Conservation (phyloP, 2,888 invertebrate species). For the Lochmaea crataegi region DNA sequence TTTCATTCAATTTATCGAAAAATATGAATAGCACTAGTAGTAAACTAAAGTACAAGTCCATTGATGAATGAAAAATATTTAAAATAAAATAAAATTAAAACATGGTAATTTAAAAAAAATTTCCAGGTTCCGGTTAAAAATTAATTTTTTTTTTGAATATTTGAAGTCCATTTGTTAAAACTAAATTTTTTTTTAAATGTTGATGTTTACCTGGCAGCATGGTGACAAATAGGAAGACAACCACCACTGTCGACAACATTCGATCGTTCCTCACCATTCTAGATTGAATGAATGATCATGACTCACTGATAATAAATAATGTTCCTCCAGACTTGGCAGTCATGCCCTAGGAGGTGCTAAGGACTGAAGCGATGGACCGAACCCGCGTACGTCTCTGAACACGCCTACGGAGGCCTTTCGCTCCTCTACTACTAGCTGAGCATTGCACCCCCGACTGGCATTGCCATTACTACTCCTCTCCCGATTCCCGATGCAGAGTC, state of each 20-base stretch:
- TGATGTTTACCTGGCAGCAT: constrained; percentile 63
- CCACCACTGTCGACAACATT: constrained; percentile 62
- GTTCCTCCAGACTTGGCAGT: constrained; percentile 63
- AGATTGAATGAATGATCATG: constrained; percentile 60
- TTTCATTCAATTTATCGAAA: too few relatives aligned
- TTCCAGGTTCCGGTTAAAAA: too few relatives aligned
- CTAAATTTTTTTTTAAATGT: too few relatives aligned
- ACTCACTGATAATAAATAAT: constrained; percentile 52
- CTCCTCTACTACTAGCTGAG: constrained; percentile 60
- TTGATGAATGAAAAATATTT: background rate
- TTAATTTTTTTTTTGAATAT: too few relatives aligned
- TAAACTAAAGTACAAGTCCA: too few relatives aligned
- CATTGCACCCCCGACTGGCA: constrained; percentile 58
- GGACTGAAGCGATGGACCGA: constrained; percentile 46
- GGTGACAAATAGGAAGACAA: constrained; percentile 62
- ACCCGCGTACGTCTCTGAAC: constrained; percentile 42
- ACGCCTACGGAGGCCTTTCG: constrained; percentile 48
- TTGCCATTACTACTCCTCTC: constrained; percentile 50
- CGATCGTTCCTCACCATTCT: constrained; percentile 62
- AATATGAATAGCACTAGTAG: too few relatives aligned
- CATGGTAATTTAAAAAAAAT: too few relatives aligned
- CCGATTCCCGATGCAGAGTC: constrained; percentile 48
- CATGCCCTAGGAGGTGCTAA: constrained; percentile 59
- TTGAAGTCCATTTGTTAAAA: background rate
- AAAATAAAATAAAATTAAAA: constrained; percentile 7